Percentiles rank a stretch among this genome's conserved stretches.
Conservation (phyloP, 2,113 vertebrate species). For the Lampris megalopsis region DNA sequence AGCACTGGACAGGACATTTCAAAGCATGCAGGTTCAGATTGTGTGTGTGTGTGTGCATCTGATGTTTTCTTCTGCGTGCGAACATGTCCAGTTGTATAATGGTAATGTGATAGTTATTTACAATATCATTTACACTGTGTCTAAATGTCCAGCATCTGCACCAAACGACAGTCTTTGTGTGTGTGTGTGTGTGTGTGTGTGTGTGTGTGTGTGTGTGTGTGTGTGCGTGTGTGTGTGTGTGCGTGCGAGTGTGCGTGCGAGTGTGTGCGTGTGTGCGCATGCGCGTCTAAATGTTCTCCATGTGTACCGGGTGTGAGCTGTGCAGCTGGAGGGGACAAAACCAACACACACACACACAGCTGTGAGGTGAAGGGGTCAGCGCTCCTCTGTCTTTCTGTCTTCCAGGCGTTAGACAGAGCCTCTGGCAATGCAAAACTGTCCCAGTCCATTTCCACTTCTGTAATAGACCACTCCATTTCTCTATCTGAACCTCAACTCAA, state of each 20-base stretch:
- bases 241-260: background rate
- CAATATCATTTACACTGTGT: constrained; percentile 37
- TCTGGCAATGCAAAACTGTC: constrained; percentile 38
- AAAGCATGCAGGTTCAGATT: background rate
- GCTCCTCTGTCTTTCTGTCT: background rate
- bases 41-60: constrained; percentile 11
- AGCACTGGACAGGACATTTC: background rate
- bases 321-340: constrained; percentile 38
- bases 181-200: constrained; percentile 16
- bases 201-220: constrained; percentile 3
- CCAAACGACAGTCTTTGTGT: background rate
- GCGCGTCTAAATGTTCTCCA: constrained; percentile 21
- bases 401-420: background rate
- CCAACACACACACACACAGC: constrained; percentile 17
- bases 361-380: constrained; percentile 37
- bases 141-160: constrained; percentile 16
- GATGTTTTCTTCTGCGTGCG: background rate
- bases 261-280: background rate
- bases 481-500: background rate
- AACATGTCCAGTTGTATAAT: constrained; percentile 14
- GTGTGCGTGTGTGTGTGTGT: constrained; percentile 4
- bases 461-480: constrained; percentile 15
- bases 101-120: constrained; percentile 41
- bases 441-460: constrained; percentile 36
- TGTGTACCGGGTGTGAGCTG: constrained; percentile 38